These are phyloP conservation scores for Mesembrinibis cayennensis DNA, from an alignment of 2,113 vertebrate species.

Conservation along the genomic window DNA sequence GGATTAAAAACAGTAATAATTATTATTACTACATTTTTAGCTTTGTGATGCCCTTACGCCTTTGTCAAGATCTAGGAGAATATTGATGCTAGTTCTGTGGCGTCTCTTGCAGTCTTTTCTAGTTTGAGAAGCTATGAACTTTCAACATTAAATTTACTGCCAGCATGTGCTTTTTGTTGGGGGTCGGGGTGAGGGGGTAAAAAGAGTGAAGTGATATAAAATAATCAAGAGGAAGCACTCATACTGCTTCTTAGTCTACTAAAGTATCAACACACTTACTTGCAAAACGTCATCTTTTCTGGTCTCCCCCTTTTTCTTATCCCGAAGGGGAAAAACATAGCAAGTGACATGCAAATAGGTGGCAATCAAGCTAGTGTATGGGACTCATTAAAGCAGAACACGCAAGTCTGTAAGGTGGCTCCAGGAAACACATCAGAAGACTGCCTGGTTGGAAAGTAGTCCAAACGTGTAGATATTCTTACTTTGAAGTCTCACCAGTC, in stretches of 20 bases:
- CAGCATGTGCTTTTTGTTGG: neutral
- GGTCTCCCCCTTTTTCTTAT: neutral
- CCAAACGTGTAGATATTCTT: neutral
- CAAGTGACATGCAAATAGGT: neutral
- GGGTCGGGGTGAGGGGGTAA: rapidly evolving
- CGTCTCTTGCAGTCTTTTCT: neutral
- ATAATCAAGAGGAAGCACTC: neutral
- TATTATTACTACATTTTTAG: neutral
- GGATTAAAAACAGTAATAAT: neutral
- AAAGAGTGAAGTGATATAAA: neutral
- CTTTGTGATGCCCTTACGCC: neutral
- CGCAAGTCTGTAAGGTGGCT: neutral
- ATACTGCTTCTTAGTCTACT: neutral
- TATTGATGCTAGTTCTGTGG: neutral
- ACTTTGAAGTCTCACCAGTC: neutral
- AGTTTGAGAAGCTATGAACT: neutral
- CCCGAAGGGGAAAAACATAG: neutral
- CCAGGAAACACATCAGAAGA: neutral
- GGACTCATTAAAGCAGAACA: neutral
- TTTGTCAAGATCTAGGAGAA: neutral
- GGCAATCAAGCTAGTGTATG: neutral
- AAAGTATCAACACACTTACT: neutral
- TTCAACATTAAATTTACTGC: neutral
- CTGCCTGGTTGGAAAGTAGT: neutral
- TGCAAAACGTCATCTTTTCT: neutral